phyloP scores from a whole-genome alignment of 1,140 invertebrate species.

The Pogonomyrmex barbatus region DNA sequence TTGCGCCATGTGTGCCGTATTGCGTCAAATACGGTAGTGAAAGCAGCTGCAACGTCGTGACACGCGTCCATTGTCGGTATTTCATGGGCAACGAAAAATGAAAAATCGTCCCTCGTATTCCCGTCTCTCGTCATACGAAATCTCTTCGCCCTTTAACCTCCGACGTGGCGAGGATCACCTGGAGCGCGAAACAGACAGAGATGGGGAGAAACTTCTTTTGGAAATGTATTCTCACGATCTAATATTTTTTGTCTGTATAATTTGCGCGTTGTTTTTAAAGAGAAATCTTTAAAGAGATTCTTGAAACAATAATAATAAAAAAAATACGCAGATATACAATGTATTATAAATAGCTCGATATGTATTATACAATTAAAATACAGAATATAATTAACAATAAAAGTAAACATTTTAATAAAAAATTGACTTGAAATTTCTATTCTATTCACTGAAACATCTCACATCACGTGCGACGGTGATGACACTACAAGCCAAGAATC shows the following conservation, averaged over 20 bases:
- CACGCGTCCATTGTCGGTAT: constrained; percentile 86
- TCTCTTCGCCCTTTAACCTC: constrained; percentile 33
- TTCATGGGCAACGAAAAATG: constrained; percentile 85
- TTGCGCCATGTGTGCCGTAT: constrained; percentile 81
- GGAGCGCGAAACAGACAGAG: constrained; percentile 69
- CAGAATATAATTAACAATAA: too few species aligned
- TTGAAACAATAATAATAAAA: neutral
- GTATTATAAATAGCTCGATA: neutral
- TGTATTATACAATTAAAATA: neutral
- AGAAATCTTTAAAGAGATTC: neutral
- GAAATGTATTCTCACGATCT: constrained; percentile 30
- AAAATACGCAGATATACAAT: neutral
- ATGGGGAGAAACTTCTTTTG: neutral
- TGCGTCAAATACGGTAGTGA: constrained; percentile 81
- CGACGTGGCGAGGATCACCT: constrained; percentile 79
- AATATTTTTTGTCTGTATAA: neutral
- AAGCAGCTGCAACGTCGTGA: constrained; percentile 84
- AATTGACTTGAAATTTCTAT: neutral
- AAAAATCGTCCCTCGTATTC: constrained; percentile 81
- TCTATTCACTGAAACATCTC: constrained; percentile 70
- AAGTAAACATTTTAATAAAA: neutral
- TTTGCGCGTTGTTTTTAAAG: neutral
- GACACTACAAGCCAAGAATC: constrained; percentile 76
- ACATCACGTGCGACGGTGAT: constrained; percentile 76
- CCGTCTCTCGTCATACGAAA: constrained; percentile 16